These are phyloP conservation scores for Cnemophilus loriae DNA, from an alignment of 2,113 vertebrate species.

Conservation along the genomic window DNA sequence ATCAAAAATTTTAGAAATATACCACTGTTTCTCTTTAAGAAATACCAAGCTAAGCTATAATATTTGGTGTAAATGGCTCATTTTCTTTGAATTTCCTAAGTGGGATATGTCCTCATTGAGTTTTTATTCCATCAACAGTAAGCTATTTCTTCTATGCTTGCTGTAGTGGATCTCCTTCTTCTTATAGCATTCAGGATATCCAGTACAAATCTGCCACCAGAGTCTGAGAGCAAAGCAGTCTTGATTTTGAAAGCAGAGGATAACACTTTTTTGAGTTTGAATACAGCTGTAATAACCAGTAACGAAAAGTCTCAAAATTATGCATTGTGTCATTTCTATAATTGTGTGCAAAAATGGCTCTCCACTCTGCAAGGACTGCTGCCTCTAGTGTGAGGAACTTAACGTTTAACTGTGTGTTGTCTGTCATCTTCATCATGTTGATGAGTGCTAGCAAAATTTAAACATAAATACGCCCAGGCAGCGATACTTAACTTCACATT, in stretches of 20 bases:
- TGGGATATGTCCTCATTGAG: not conserved
- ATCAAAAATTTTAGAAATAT: not conserved
- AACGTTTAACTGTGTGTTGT: slow-evolving; percentile 2
- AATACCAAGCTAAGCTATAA: not conserved
- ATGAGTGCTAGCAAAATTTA: slow-evolving; percentile 25
- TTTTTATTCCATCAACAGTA: not conserved
- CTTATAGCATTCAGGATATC: not conserved
- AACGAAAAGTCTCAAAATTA: not conserved
- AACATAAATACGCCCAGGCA: slow-evolving; percentile 10
- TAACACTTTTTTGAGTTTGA: not conserved
- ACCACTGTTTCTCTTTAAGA: not conserved
- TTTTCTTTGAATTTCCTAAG: not conserved
- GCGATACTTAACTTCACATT: slow-evolving; percentile 36
- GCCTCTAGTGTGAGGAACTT: slow-evolving; percentile 1
- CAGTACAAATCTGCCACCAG: not conserved
- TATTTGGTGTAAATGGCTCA: not conserved
- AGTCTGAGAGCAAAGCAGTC: not conserved
- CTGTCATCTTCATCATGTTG: slow-evolving; percentile 17
- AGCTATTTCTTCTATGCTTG: not conserved
- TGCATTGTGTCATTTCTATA: not conserved
- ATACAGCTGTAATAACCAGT: not conserved
- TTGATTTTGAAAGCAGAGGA: not conserved
- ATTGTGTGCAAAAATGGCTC: not conserved
- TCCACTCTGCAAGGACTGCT: not conserved
- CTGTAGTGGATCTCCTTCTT: not conserved